These are phyloP conservation scores for Odontamblyopus rebecca DNA, from an alignment of 2,797 vertebrate genomes.

Conservation along the genomic window DNA sequence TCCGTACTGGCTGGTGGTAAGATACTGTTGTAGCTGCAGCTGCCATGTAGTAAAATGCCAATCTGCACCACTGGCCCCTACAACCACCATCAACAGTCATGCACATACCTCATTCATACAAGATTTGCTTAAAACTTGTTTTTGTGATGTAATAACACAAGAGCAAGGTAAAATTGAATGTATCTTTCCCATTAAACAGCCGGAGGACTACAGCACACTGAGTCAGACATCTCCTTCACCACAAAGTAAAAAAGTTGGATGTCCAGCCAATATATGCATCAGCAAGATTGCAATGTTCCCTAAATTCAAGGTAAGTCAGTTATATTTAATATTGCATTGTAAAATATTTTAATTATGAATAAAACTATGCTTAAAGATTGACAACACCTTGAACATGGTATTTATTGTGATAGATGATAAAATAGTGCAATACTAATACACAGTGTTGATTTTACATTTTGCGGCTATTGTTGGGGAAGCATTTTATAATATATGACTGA, in stretches of 20 bases:
- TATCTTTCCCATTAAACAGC: neutral
- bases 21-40: too few relatives aligned
- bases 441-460: too few relatives aligned
- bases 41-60: too few relatives aligned
- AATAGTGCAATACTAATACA: too few relatives aligned
- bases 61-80: too few relatives aligned
- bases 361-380: neutral
- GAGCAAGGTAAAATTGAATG: neutral
- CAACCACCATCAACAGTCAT: too few relatives aligned
- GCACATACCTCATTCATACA: too few relatives aligned
- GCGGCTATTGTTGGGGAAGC: too few relatives aligned
- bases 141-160: neutral
- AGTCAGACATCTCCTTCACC: slow-evolving; percentile 1
- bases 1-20: too few relatives aligned
- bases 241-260: slow-evolving; percentile 11
- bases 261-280: slow-evolving; percentile 6
- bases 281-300: slow-evolving; percentile 14
- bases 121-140: neutral
- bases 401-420: too few relatives aligned
- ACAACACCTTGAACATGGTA: neutral
- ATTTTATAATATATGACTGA: too few relatives aligned
- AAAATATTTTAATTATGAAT: neutral
- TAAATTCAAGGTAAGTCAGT: slow-evolving; percentile 8
- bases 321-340: neutral
- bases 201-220: neutral